Evolutionary conservation across 2,113 vertebrate genomes (phyloP).

Genomic region (Propithecus coquereli): DNA sequence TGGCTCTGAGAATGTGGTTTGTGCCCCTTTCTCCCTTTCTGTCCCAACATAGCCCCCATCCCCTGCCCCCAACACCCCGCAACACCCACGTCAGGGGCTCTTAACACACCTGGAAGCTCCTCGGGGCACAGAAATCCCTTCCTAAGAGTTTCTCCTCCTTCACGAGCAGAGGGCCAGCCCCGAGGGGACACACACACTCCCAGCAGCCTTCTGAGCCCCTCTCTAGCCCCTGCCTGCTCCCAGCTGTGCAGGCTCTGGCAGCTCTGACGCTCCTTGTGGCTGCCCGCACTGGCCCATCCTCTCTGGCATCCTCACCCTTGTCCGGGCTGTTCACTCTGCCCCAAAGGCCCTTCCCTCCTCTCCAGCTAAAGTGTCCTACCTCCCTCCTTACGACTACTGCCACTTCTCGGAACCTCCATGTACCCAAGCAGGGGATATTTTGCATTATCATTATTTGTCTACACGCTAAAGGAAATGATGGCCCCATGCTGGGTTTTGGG

Average conservation of each 20-base stretch:
- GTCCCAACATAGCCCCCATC: not conserved
- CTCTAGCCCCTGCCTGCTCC: not conserved
- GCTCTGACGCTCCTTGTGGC: too few species aligned
- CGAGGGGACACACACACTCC: fast-evolving
- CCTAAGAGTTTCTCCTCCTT: not conserved
- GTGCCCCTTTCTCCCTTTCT: too few species aligned
- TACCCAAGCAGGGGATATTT: not conserved
- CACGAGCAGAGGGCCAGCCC: not conserved
- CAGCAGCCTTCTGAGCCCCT: not conserved
- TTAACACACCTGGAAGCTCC: not conserved
- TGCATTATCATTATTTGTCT: not conserved
- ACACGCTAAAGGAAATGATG: not conserved
- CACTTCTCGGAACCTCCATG: not conserved
- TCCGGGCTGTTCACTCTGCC: not conserved
- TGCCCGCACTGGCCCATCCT: not conserved
- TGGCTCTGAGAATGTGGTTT: fast-evolving
- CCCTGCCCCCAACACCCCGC: not conserved
- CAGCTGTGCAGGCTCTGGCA: fast-evolving
- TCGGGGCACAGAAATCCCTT: not conserved
- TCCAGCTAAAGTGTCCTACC: not conserved
- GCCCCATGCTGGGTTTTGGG: not conserved
- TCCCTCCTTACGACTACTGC: not conserved
- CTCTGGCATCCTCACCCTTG: not conserved
- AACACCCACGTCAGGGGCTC: not conserved
- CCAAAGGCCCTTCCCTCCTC: not conserved